Evolutionary conservation across 1,140 invertebrate genomes (phyloP).

Genomic region (Achatina immaculata): DNA sequence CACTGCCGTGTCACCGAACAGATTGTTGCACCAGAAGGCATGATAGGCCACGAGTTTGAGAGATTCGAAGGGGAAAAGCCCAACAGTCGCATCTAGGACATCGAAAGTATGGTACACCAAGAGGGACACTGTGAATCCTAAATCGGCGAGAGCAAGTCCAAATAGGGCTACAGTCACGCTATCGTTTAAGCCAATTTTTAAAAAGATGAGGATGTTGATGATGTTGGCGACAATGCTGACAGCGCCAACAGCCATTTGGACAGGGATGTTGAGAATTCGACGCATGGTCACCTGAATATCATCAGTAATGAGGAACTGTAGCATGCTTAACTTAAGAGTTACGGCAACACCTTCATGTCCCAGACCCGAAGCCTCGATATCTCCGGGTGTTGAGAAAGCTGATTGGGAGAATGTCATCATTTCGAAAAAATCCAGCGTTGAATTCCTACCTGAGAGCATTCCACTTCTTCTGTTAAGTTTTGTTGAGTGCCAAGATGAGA

Average conservation of each 20-base stretch:
- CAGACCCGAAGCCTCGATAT: too few species aligned
- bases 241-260: neutral
- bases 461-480: too few species aligned
- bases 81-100: neutral
- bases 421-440: too few species aligned
- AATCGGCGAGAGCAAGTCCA: neutral
- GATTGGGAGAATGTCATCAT: too few species aligned
- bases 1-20: neutral
- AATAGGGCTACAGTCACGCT: conserved; percentile 22
- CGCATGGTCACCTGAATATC: neutral
- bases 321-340: too few species aligned
- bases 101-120: neutral
- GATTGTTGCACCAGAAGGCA: neutral
- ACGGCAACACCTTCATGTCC: too few species aligned
- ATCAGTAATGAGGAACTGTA: too few species aligned
- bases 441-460: too few species aligned
- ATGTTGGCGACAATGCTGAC: conserved; percentile 26
- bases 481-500: too few species aligned
- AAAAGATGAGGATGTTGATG: conserved; percentile 33
- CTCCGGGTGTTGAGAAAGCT: too few species aligned
- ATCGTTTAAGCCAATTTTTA: conserved; percentile 16
- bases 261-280: neutral
- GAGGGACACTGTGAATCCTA: neutral
- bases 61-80: neutral
- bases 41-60: neutral